phyloP scores from a whole-genome alignment of 92 coral and sea anemone genomes.

The Galaxea fascicularis region DNA sequence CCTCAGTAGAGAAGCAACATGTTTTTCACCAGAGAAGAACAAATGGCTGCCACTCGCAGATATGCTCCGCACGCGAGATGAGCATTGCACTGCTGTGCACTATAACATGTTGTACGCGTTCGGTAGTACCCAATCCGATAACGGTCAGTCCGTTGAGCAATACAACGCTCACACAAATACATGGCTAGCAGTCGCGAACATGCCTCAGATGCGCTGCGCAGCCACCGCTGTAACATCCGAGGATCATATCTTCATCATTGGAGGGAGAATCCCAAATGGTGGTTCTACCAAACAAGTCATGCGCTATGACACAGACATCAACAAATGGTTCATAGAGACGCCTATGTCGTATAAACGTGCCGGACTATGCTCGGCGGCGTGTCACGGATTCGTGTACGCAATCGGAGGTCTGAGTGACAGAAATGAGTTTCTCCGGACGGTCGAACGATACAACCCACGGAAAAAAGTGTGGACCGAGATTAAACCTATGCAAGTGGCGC shows the following conservation, averaged over 20 bases:
- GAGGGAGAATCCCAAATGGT: conserved; percentile 75
- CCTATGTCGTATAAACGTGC: conserved; percentile 71
- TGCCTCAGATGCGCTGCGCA: conserved; percentile 75
- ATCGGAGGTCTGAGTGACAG: conserved; percentile 69
- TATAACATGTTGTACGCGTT: conserved; percentile 73
- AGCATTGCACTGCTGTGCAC: conserved; percentile 68
- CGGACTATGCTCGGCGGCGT: conserved; percentile 68
- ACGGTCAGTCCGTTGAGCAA: conserved; percentile 74
- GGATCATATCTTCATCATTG: conserved; percentile 76
- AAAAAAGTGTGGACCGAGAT: conserved; percentile 58
- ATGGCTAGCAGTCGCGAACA: conserved; percentile 69
- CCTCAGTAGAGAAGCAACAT: conserved; percentile 75
- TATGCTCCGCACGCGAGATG: conserved; percentile 67
- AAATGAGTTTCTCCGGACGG: conserved; percentile 72
- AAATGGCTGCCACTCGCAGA: conserved; percentile 72
- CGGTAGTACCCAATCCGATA: conserved; percentile 67
- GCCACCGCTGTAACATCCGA: conserved; percentile 65
- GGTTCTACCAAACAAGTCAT: conserved; percentile 73
- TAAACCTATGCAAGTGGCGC: conserved; percentile 74
- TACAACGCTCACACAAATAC: conserved; percentile 67
- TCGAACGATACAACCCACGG: conserved; percentile 64
- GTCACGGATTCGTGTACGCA: conserved; percentile 58
- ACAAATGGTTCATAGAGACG: conserved; percentile 71
- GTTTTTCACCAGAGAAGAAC: conserved; percentile 68
- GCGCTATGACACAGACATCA: conserved; percentile 75